Evolutionary conservation across 2,113 vertebrate genomes (phyloP).

Genomic region (Falco punctatus): DNA sequence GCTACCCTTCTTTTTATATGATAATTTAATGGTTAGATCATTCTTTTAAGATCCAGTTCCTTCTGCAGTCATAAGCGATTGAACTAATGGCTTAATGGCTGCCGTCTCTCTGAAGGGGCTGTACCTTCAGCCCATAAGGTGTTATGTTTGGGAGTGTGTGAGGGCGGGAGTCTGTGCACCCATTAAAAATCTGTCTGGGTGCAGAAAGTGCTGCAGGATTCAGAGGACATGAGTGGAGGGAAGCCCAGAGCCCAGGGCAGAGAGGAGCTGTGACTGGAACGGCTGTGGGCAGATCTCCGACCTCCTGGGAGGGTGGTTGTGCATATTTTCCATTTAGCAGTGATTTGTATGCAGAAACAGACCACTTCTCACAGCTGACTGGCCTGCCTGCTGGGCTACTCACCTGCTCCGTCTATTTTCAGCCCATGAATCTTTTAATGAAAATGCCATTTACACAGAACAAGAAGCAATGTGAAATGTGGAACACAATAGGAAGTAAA

Average conservation of each 20-base stretch:
- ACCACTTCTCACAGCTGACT: not conserved
- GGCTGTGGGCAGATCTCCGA: not conserved
- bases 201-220: not conserved
- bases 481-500: not conserved
- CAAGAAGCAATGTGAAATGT: not conserved
- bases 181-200: not conserved
- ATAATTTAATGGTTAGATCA: not conserved
- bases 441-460: not conserved
- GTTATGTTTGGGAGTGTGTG: not conserved
- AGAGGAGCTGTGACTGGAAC: not conserved
- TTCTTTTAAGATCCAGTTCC: not conserved
- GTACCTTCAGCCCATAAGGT: not conserved
- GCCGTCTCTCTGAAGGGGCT: not conserved
- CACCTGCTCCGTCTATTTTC: conserved; percentile 24
- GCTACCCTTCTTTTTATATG: not conserved
- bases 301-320: not conserved
- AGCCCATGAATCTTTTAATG: not conserved
- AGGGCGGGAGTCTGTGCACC: not conserved
- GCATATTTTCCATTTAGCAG: not conserved
- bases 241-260: not conserved
- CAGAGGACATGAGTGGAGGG: not conserved
- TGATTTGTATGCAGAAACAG: conserved; percentile 43
- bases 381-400: conserved; percentile 38
- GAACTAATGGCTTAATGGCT: not conserved
- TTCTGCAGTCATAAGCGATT: not conserved